Evolutionary conservation across 2,797 vertebrate genomes (phyloP).

Genomic region (Gymnoscopelus microlampas): DNA sequence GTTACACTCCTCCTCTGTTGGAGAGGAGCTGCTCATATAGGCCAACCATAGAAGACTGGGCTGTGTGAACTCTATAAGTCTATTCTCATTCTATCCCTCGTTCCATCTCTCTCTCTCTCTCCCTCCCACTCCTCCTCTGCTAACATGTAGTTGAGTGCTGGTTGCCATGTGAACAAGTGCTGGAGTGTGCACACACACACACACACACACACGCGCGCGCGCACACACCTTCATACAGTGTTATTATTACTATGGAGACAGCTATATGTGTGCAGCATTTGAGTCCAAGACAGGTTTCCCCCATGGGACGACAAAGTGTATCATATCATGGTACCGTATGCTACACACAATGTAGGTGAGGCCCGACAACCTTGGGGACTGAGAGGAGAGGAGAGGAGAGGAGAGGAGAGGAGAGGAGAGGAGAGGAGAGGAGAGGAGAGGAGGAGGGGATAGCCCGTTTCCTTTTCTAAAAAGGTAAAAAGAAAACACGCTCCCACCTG

Average conservation of each 20-base stretch:
- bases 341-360: conserved; percentile 5
- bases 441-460: not conserved
- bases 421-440: conserved; percentile 2
- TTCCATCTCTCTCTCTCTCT: not conserved
- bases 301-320: too few species aligned
- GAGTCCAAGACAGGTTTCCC: too few species aligned
- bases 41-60: too few species aligned
- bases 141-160: conserved; percentile 42
- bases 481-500: conserved; percentile 12
- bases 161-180: conserved; percentile 81
- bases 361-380: too few species aligned
- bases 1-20: too few species aligned
- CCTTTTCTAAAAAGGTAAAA: not conserved
- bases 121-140: conserved; percentile 9
- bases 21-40: too few species aligned
- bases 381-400: conserved; percentile 14
- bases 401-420: not conserved
- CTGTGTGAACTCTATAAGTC: too few species aligned
- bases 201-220: conserved; percentile 12
- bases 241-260: too few species aligned
- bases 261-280: too few species aligned
- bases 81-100: too few species aligned
- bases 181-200: conserved; percentile 36
- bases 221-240: not conserved
- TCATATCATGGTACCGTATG: too few species aligned